Percentiles rank a stretch among this genome's conserved stretches.
Conservation (phyloP, 2,113 vertebrate species). For the Oplegnathus fasciatus region DNA sequence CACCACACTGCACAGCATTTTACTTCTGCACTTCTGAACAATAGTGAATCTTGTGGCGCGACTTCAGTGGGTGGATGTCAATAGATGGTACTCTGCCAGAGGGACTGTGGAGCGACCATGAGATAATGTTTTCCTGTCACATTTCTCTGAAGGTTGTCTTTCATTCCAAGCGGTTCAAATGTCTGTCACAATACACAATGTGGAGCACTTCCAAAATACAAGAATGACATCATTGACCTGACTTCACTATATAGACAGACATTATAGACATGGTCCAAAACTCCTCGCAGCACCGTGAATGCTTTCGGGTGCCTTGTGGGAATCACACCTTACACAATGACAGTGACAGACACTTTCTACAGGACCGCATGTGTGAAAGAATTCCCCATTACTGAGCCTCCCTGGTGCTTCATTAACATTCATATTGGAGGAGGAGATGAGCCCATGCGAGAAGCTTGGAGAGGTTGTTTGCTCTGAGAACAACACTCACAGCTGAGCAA, state of each 20-base stretch:
- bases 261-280: neutral
- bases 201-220: constrained; percentile 1
- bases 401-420: constrained; percentile 53
- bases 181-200: constrained; percentile 30
- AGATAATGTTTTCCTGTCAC: constrained; percentile 77
- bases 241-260: neutral
- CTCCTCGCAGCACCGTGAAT: neutral
- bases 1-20: neutral
- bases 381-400: constrained; percentile 23
- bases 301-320: neutral
- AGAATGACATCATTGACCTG: constrained; percentile 10
- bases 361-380: neutral
- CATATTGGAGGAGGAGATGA: constrained; percentile 51
- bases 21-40: constrained; percentile 41
- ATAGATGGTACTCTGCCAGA: constrained; percentile 52
- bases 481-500: constrained; percentile 73
- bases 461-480: constrained; percentile 55
- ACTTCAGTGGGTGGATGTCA: constrained; percentile 55
- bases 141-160: constrained; percentile 65
- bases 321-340: constrained; percentile 3
- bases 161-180: constrained; percentile 49
- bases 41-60: constrained; percentile 48
- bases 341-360: neutral
- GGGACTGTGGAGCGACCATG: constrained; percentile 46
- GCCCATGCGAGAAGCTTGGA: constrained; percentile 29